A percentile compares a stretch with the other conserved stretches of the same genome.
Conservation (phyloP, 2,797 vertebrate species). For the Enoplosus armatus region DNA sequence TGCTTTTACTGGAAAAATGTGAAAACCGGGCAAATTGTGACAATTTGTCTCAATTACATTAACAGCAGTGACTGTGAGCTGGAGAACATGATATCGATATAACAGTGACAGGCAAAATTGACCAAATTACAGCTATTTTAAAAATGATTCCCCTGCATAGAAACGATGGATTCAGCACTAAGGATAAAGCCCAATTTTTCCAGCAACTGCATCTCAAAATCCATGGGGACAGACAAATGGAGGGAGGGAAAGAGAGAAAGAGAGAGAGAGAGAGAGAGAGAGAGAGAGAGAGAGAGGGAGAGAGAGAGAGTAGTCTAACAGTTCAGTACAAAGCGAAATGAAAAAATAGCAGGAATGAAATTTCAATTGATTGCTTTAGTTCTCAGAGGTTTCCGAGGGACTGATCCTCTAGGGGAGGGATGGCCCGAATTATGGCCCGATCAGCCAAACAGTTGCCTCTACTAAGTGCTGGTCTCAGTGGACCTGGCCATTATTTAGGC, state of each 20-base stretch:
- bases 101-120: conserved; percentile 67
- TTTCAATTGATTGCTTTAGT: conserved; percentile 74
- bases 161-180: conserved; percentile 67
- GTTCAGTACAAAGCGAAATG: conserved; percentile 62
- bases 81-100: conserved; percentile 65
- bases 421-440: conserved; percentile 59
- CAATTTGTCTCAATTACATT: conserved; percentile 71
- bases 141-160: conserved; percentile 63
- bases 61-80: conserved; percentile 51
- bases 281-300: conserved; percentile 2
- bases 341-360: conserved; percentile 63
- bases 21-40: conserved; percentile 61
- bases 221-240: conserved; percentile 53
- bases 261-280: too few relatives aligned
- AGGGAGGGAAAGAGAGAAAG: conserved; percentile 7
- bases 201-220: conserved; percentile 66
- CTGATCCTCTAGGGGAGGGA: conserved; percentile 47
- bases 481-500: conserved; percentile 38
- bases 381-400: conserved; percentile 68
- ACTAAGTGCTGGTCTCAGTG: conserved; percentile 48
- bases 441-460: conserved; percentile 48
- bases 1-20: conserved; percentile 45
- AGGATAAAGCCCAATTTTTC: conserved; percentile 58
- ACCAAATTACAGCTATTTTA: conserved; percentile 70
- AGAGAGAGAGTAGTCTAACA: conserved; percentile 37